Evolutionary conservation across 2,113 vertebrate genomes (phyloP).

Genomic region (Dinomys branickii): DNA sequence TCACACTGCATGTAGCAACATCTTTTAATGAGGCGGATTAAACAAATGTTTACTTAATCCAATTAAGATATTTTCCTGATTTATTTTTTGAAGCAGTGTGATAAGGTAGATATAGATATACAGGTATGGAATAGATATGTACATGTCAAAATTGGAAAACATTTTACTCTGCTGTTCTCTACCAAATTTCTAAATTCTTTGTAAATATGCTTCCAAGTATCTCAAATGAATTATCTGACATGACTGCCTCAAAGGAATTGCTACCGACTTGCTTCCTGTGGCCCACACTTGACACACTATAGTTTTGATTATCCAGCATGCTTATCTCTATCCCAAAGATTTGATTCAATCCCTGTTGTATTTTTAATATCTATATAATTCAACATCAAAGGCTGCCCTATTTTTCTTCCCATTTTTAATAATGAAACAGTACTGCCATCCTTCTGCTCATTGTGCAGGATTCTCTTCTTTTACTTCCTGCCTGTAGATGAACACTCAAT

Average conservation of each 20-base stretch:
- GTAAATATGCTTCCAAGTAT: not conserved
- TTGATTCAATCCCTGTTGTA: not conserved
- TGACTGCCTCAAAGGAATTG: not conserved
- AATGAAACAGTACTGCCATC: not conserved
- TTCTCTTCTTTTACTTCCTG: not conserved
- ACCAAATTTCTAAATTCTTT: conserved; percentile 20
- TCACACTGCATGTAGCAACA: not conserved
- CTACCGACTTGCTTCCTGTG: not conserved
- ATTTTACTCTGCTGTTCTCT: not conserved
- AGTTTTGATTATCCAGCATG: not conserved
- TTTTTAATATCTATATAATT: not conserved
- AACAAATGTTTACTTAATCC: not conserved
- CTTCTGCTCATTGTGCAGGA: not conserved
- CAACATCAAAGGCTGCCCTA: not conserved
- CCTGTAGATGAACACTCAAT: not conserved
- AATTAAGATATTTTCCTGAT: not conserved
- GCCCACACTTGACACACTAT: not conserved
- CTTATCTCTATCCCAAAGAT: not conserved
- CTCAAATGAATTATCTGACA: not conserved
- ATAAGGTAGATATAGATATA: not conserved
- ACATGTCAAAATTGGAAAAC: not conserved
- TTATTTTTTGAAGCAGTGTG: not conserved
- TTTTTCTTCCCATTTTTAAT: conserved; percentile 1
- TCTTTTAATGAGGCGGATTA: not conserved
- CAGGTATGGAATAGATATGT: not conserved